phyloP scores from a whole-genome alignment of 2,113 vertebrate species.

The Syngnathus floridae region DNA sequence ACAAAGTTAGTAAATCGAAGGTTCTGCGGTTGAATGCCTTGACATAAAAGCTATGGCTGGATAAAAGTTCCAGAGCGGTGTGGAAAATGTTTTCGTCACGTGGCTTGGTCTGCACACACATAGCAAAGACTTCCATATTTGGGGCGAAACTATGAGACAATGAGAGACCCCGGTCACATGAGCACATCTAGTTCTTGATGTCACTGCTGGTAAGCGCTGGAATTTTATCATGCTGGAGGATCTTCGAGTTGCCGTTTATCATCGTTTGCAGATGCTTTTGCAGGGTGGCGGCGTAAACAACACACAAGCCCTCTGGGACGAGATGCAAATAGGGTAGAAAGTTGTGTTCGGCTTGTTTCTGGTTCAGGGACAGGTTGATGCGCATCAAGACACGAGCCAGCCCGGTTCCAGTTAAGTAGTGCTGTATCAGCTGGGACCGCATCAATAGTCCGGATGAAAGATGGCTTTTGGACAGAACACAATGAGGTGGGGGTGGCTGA shows the following conservation, averaged over 20 bases:
- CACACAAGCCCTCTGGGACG: not conserved
- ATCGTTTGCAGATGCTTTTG: slow-evolving; percentile 5
- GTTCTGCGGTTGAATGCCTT: not conserved
- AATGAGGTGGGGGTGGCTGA: slow-evolving; percentile 33
- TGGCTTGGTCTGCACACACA: not conserved
- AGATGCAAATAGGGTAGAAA: not conserved
- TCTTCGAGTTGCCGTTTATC: slow-evolving; percentile 2
- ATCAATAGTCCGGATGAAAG: slow-evolving; percentile 38
- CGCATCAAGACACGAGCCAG: slow-evolving; percentile 26
- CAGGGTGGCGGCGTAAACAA: not conserved
- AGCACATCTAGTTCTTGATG: not conserved
- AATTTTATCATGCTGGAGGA: not conserved
- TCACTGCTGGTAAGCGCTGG: not conserved
- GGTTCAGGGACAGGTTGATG: not conserved
- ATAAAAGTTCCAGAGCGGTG: slow-evolving; percentile 21
- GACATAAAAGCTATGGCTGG: slow-evolving; percentile 18
- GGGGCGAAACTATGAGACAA: not conserved
- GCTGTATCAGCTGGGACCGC: slow-evolving; percentile 4
- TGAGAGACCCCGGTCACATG: not conserved
- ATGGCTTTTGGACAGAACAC: slow-evolving; percentile 12
- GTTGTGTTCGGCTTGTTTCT: not conserved
- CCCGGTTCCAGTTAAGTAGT: slow-evolving; percentile 27
- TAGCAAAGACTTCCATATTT: not conserved
- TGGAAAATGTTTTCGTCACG: not conserved
- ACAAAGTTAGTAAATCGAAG: too few species aligned